Evolutionary conservation across 2,888 invertebrate species (phyloP).

Genomic region (Pocota personata): DNA sequence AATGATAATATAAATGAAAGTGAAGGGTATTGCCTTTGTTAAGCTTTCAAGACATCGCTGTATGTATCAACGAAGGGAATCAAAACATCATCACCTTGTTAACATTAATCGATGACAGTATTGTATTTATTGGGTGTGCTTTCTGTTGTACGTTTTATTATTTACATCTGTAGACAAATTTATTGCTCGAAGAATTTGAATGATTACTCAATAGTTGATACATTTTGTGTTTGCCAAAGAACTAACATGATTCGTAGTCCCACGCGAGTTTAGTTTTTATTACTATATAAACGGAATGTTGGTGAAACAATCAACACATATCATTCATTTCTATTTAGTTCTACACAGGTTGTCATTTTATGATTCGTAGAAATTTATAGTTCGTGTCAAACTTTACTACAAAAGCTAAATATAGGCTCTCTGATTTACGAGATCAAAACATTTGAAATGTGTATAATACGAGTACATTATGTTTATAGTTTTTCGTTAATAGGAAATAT

Average conservation of each 20-base stretch:
- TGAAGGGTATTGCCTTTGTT: neutral
- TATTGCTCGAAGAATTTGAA: slow-evolving; percentile 24
- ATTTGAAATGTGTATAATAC: neutral
- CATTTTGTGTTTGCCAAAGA: neutral
- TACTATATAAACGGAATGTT: neutral
- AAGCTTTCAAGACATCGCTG: neutral
- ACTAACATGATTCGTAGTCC: neutral
- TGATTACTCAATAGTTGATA: slow-evolving; percentile 6
- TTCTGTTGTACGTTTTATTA: neutral
- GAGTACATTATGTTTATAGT: too few species aligned
- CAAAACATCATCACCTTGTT: slow-evolving; percentile 16
- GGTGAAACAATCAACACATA: slow-evolving; percentile 15
- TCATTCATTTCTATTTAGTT: neutral
- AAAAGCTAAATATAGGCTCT: neutral
- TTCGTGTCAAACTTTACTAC: neutral
- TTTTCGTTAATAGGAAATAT: too few species aligned
- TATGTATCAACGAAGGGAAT: neutral
- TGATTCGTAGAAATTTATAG: neutral
- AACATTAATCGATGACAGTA: slow-evolving; percentile 16
- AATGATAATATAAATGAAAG: neutral
- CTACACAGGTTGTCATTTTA: neutral
- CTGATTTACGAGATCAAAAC: slow-evolving; percentile 5
- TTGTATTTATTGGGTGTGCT: slow-evolving; percentile 14
- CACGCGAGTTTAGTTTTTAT: slow-evolving; percentile 27
- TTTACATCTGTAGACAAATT: slow-evolving; percentile 38